Conservation (phyloP, 1,140 invertebrate genomes). For the Colletes gigas region DNA sequence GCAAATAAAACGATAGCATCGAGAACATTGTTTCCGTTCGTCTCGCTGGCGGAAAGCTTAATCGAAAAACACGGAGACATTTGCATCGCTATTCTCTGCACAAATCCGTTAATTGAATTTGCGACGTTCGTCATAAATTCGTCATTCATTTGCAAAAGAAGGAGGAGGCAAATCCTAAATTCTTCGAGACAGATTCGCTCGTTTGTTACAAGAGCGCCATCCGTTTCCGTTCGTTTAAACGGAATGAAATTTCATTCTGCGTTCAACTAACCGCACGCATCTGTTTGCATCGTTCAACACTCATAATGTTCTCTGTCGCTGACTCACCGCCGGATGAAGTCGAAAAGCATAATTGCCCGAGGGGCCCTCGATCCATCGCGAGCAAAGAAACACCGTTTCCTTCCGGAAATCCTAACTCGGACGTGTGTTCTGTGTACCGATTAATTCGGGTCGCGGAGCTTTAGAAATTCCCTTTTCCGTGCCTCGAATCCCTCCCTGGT, state of each 20-base stretch:
- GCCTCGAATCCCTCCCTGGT: background rate
- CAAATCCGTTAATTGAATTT: background rate
- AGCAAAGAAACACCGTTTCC: slow-evolving; percentile 11
- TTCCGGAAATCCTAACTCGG: slow-evolving; percentile 6
- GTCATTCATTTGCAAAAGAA: background rate
- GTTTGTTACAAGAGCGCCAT: background rate
- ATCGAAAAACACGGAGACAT: background rate
- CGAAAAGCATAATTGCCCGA: background rate
- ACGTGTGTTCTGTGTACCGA: background rate
- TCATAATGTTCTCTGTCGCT: background rate
- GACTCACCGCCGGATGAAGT: background rate
- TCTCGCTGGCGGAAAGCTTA: background rate
- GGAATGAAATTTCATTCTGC: background rate
- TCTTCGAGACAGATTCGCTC: background rate
- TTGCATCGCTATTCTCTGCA: background rate
- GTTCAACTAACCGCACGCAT: background rate
- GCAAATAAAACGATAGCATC: background rate
- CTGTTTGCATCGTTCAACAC: background rate
- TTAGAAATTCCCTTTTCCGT: background rate
- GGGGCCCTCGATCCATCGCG: background rate
- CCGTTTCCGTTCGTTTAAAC: background rate
- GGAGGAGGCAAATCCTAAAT: no score
- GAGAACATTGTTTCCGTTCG: background rate
- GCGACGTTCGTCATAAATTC: background rate
- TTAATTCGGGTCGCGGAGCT: slow-evolving; percentile 16